A percentile compares a stretch with the other conserved stretches of the same genome.
These are phyloP conservation scores for Hydractinia echinata DNA, from an alignment of 30 jellyfish, hydroid and myxozoan species.

Conservation along the genomic window DNA sequence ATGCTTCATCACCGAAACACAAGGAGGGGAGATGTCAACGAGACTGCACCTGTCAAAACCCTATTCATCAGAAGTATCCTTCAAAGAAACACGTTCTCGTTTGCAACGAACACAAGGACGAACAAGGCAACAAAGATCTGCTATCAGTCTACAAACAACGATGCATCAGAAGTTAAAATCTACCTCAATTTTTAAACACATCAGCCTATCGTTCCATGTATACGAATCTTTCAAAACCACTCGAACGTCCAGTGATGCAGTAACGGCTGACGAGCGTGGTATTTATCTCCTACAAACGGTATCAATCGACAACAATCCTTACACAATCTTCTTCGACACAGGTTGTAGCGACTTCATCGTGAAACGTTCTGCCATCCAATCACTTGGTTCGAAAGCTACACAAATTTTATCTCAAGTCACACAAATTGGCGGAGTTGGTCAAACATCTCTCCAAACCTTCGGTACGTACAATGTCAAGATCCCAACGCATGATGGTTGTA, in stretches of 20 bases:
- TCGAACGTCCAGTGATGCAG: too few species aligned
- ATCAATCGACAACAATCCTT: neutral
- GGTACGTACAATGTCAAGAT: too few species aligned
- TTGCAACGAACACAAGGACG: slow-evolving; percentile 15
- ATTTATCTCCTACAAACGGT: too few species aligned
- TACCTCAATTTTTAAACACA: neutral
- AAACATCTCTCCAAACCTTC: too few species aligned
- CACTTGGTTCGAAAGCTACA: too few species aligned
- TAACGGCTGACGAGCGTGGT: too few species aligned
- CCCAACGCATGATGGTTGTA: too few species aligned
- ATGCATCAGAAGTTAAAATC: neutral
- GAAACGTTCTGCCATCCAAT: too few species aligned
- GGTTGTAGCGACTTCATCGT: slow-evolving; percentile 4
- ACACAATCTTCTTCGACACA: slow-evolving; percentile 7
- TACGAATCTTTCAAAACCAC: too few species aligned
- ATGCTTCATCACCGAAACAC: neutral
- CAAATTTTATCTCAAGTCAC: too few species aligned
- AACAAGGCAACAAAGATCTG: slow-evolving; percentile 5
- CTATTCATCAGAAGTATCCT: slow-evolving; percentile 4
- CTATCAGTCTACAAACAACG: slow-evolving; percentile 15
- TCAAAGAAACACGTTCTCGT: slow-evolving; percentile 12
- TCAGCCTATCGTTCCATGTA: too few species aligned
- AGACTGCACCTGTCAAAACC: neutral
- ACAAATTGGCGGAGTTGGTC: too few species aligned
- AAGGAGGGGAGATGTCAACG: slow-evolving; percentile 13